Base-by-base conservation (phyloP, 2,113 vertebrate species). In the Candoia aspera region DNA sequence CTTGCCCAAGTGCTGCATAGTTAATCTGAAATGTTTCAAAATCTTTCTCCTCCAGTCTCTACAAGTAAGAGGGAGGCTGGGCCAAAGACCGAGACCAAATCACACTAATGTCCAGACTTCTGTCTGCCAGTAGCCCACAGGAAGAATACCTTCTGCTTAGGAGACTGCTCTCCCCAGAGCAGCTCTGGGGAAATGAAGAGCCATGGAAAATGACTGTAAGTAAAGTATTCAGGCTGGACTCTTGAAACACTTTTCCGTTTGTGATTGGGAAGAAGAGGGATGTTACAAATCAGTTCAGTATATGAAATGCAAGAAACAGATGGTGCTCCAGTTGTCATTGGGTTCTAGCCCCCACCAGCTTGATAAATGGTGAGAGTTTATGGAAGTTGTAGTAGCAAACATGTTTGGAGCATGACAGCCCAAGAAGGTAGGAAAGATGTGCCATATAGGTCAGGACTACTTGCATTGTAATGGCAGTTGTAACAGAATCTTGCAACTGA, bases 111-210 rank as follows among this genome's bases (percentile, higher is more conserved):
- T 79, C 42, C 84, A 94, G 85, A 84, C 64, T 59, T 92, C 58
- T 95, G 79, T 49, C 84, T 92, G 58, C 84, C 93, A 90, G 60
- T 85, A 64, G 89, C 92, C 89, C 55, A 5, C 85, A 91, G 46
- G 93, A 94, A 92, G 94, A 94, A 68, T 88, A 91, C 84, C 88
- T 64, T 93, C 57, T 92, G 91, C 86, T 95, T 93, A 10, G 29
- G 68, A 94, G 90, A 89, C 24, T 91, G 6, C 64, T 26, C 24
- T 94, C 57, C 90, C 84, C 55, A 49, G 84, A 91, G 85, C 86
- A 93, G 91, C 86, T 94, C 85, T 93, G 89, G 92, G 53, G 88
- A 83, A 93, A 87, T 85, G 90, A 92, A 42, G 95, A 95, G 87
- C 49, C 84, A 9, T 33, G 10, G 92, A 53, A 91, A 90, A 90